Base-by-base conservation (phyloP, 2,797 vertebrate species). In the Eurystomus glaucurus region DNA sequence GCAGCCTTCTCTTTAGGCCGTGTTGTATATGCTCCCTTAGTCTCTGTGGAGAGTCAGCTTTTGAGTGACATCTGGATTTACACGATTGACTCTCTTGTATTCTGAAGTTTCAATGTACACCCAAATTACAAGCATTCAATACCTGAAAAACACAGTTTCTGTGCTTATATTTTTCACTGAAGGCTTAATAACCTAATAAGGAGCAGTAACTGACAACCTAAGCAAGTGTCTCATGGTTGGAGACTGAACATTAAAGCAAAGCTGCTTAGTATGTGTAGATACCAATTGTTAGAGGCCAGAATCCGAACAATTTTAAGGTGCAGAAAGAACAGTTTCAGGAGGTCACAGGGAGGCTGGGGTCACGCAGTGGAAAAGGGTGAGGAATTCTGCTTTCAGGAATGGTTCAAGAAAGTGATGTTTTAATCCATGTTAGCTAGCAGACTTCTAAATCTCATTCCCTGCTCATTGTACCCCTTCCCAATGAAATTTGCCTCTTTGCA, bases 151-250 rank as follows among this genome's bases (percentile, higher is more conserved):
- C 17, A 21, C 17, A 70, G 18, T 16, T 41, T 52, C 19, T n/a
- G 4, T 77, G 31, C 25, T 9, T 57, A 1, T 74, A 31, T 88
- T 94, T 95, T 93, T 79, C 33, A 22, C 29, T 37, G 76, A 82
- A 80, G 18, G 6, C 14, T 33, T 89, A 83, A 61, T 90, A 93
- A 83, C 35, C 29, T 70, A 8, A 39, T 82, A 25, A 52, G n/a
- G 46, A 85, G 10, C 17, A 61, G 37, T 35, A 82, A 61, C 14
- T 57, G 15, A 33, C 25, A 72, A 31, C 9, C 19, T 57, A 46
- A 69, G 66, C 10, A 64, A 77, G 9, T 46, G 16, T 65, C 31
- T 88, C 4, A 19, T 0, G 0, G 5, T 2, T 92, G 41, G 13
- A 93, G 25, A 33, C 11, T 23, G 58, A 62, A 55, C 37, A 11